Evolutionary conservation across 1,140 invertebrate genomes (phyloP), one percentile per base, ranked within the genome.

Genomic region (Lepidotrigona ventralis): DNA sequence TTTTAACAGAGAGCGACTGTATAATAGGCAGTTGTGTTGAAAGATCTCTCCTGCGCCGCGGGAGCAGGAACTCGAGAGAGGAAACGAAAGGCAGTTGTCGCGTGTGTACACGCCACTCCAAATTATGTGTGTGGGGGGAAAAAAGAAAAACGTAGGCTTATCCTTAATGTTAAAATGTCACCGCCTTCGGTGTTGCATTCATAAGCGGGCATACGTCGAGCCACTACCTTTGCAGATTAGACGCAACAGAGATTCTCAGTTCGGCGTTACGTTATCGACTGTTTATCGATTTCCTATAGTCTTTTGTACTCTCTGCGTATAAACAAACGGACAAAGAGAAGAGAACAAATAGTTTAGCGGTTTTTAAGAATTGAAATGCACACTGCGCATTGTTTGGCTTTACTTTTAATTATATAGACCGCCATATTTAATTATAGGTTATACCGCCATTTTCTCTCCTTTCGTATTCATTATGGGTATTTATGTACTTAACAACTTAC

Each of bases 111-210:
- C 66, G 71, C 81, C 74, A 68, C 46, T 39, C 51, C 54, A 58
- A 83, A 77, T 79, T 77, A 78, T 64, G 75, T 46, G 75, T 68
- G 51, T 39, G 4, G 6, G 39, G 75, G 75, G 51, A 29, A 78
- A 69, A 51, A 69, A 70, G 75, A 78, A 53, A 53, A 66, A 68
- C 51, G 75, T 83, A 53, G 81, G 75, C 68, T 83, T 78, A 83
- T 77, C 81, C 60, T 72, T 63, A 70, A 78, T 46, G 75, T 39
- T 63, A 76, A 83, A 83, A 83, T 83, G 81, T 79, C 81, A 83
- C 81, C 81, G 81, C 75, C 81, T 68, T 71, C 81, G 54, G 56
- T 83, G 74, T 79, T 79, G 77, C 75, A 83, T 83, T 83, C 66
- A 83, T 79, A 79, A 83, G 75, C 68, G 29, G 29, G 66, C 56